Percentiles rank a stretch among this genome's conserved stretches.
Evolutionary conservation across 2,113 vertebrate species (phyloP).

Genomic region (Setophaga kirtlandii): DNA sequence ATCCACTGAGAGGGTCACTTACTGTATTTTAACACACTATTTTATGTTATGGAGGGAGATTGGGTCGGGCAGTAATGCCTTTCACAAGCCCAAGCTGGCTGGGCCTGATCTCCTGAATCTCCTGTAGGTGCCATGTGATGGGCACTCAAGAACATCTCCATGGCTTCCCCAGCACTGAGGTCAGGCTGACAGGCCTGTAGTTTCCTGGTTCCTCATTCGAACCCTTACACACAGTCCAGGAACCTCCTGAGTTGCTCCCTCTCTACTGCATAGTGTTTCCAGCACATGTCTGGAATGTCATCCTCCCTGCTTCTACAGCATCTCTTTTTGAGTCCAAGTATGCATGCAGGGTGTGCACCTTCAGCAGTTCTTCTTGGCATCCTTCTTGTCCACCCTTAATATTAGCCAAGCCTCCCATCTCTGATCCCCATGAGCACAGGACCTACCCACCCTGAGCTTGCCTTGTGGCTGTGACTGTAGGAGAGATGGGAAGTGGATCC

Average conservation of each 20-base stretch:
- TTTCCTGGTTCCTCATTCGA: not conserved
- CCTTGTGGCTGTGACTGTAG: not conserved
- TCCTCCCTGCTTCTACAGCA: not conserved
- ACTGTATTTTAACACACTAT: no score
- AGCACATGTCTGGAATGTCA: not conserved
- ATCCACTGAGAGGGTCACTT: not conserved
- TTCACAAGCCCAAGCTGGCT: not conserved
- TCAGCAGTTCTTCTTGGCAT: not conserved
- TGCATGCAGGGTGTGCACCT: rapidly evolving
- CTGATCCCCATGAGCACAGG: not conserved
- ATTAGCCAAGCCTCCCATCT: not conserved
- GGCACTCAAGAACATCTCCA: not conserved
- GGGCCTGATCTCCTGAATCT: not conserved
- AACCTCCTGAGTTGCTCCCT: not conserved
- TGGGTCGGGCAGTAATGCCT: not conserved
- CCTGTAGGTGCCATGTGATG: rapidly evolving
- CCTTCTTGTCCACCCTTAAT: not conserved
- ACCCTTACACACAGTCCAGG: not conserved
- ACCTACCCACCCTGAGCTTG: not conserved
- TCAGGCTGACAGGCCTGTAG: not conserved
- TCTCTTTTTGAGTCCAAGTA: not conserved
- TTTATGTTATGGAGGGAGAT: not conserved
- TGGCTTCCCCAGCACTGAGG: not conserved
- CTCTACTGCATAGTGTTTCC: not conserved
- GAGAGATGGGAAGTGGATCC: not conserved